Evolutionary conservation across 2,113 vertebrate species (phyloP), one percentile per base, ranked within the genome.

Genomic region (Romanogobio albipinnatus): DNA sequence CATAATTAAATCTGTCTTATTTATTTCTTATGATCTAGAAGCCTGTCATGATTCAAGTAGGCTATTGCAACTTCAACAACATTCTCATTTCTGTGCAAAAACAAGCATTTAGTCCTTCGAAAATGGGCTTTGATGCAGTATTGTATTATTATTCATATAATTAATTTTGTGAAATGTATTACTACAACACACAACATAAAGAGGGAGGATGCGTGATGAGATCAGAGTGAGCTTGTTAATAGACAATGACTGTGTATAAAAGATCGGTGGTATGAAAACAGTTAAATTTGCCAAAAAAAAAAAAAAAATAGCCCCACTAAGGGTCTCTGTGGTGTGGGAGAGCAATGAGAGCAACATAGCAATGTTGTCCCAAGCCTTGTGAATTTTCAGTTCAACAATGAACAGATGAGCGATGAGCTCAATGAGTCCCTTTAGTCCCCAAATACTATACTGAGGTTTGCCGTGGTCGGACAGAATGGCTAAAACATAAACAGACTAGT

Each of bases 101-200:
- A 90, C 88, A 88, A 82, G 61, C 53, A 84, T 68, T 88, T 81
- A 85, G 79, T 84, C 86, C 75, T 76, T 88, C 75, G 77, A 68
- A 87, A 89, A 84, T 86, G 84, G 61, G 84, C 83, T 89, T 82
- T 59, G 29, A 80, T 61, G 86, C 81, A 88, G 81, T 90, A 89
- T 88, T 90, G 90, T 91, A 85, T 81, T 90, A 92, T 92, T 92
- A 87, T 90, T 88, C 85, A 87, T 83, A 86, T 53, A 86, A 88
- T 81, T 87, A 91, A 90, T 92, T 91, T 29, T 93, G 92, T 92
- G 89, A 91, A 89, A 85, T 90, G 88, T 90, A 89, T 80, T 80
- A 85, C 82, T 80, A 87, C 85, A 81, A 86, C 45, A 77, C 82
- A 79, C 88, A 91, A 75, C 70, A 24, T 62, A 89, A 62, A 79